Evolutionary conservation across 2,113 vertebrate species (phyloP), one percentile per base, ranked within the genome.

Genomic region (Thamnaconus septentrionalis): DNA sequence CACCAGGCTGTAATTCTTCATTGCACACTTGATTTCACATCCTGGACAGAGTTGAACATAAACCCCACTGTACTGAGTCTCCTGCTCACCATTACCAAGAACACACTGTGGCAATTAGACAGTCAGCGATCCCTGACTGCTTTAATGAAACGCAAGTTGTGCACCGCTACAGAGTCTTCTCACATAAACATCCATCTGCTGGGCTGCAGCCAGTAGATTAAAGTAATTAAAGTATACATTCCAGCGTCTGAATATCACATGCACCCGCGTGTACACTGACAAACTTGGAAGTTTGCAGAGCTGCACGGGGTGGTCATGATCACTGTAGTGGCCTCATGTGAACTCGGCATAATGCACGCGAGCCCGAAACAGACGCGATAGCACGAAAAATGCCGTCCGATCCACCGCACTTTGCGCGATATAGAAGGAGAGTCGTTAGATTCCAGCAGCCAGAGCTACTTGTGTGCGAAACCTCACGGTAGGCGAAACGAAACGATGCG

Each of bases 111-210:
- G 31, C 43, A 12, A 65, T 74, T 66, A 52, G 64, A 72, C 12
- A 54, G 10, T 31, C 18, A 31, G 18, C 43, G 18, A 40, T 9
- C 9, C 39, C 59, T 7, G 56, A 49, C 54, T 40, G 50, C 40
- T 65, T 51, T 73, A 66, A 70, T 59, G 46, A 47, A 51, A 46
- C n/a, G 54, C 59, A 56, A 50, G 59, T 42, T 57, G 51, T 0
- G 57, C 47, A 48, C 41, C 41, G 6, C 39, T 51, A 4, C 41
- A 60, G 50, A 48, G 53, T 48, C 47, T 55, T 46, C 48, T 70
- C 18, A 61, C 57, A 57, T 46, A 10, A 48, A 55, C 46, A 4
- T 45, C 45, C 18, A 53, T 46, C 47, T 46, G 39, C 59, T 39
- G 45, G n/a, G 12, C 49, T 52, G 58, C 40, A 46, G 59, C 2